Percentiles rank a stretch among this genome's conserved stretches.
Evolutionary conservation across 2,113 vertebrate genomes (phyloP).

Genomic region (Periophthalmodon schlosseri): DNA sequence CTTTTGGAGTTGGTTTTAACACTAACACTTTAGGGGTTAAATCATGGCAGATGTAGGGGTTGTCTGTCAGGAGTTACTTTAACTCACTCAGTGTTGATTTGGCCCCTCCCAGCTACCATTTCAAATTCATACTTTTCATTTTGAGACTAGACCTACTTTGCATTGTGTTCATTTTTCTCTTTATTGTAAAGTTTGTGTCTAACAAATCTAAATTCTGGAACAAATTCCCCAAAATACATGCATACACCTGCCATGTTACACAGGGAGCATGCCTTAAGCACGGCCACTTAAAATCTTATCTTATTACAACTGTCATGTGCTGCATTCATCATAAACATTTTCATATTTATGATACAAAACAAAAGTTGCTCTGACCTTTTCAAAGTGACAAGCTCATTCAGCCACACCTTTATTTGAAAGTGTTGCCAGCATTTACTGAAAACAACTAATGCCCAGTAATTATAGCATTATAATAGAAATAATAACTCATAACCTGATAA

Average conservation of each 20-base stretch:
- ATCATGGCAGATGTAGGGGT: too few relatives aligned
- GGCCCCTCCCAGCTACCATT: too few relatives aligned
- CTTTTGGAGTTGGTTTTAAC: too few relatives aligned
- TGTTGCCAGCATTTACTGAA: conserved; percentile 8
- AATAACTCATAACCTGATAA: conserved; percentile 5
- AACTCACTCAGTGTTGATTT: too few relatives aligned
- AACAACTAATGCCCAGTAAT: conserved; percentile 22
- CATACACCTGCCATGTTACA: conserved; percentile 9
- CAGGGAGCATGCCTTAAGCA: conserved; percentile 13
- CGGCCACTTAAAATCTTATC: neutral
- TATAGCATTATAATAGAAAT: neutral
- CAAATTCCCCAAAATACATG: conserved; percentile 10
- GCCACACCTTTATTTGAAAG: conserved; percentile 24
- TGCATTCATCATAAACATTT: conserved; percentile 1
- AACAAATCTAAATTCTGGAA: conserved; percentile 53
- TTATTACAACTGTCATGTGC: conserved; percentile 28
- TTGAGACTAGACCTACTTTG: too few relatives aligned
- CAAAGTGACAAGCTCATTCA: conserved; percentile 45
- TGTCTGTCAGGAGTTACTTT: too few relatives aligned
- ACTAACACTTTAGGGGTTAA: too few relatives aligned
- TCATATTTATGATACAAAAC: conserved; percentile 23
- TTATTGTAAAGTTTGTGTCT: neutral
- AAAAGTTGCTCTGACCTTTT: conserved; percentile 54
- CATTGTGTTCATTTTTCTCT: too few relatives aligned
- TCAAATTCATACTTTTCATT: too few relatives aligned